phyloP scores from a whole-genome alignment of 1,140 invertebrate species.

The Delia radicum region DNA sequence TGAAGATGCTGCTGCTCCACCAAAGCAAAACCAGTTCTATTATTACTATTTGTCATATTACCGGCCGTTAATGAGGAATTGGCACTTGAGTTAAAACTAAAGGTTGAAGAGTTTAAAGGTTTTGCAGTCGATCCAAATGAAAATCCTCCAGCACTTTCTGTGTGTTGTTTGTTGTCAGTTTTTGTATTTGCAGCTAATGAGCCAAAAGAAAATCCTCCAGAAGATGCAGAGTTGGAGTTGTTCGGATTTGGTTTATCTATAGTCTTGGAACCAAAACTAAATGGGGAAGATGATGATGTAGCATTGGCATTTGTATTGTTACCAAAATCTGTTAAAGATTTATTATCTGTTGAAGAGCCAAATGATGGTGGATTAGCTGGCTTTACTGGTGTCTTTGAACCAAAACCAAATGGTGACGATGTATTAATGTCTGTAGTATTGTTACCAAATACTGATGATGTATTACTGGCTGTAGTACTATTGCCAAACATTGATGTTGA shows the following conservation, averaged over 20 bases:
- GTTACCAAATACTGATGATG: neutral
- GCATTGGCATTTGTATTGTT: no score
- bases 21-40: slow-evolving; percentile 1
- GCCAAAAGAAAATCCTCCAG: slow-evolving; percentile 2
- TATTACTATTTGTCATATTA: neutral
- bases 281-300: no score
- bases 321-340: no score
- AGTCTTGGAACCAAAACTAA: no score
- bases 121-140: slow-evolving; percentile 31
- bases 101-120: neutral
- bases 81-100: neutral
- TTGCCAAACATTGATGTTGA: no score
- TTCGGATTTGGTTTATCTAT: neutral
- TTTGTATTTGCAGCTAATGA: neutral
- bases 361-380: neutral
- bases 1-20: neutral
- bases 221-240: neutral
- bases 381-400: no score
- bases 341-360: no score
- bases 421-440: neutral
- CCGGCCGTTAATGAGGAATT: neutral
- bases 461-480: no score
- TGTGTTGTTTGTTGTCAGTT: slow-evolving; percentile 19
- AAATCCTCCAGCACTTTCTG: slow-evolving; percentile 29
- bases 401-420: neutral